Percentiles rank a stretch among this genome's conserved stretches.
Conservation (phyloP, 2,113 vertebrate species). For the Nibea albiflora region DNA sequence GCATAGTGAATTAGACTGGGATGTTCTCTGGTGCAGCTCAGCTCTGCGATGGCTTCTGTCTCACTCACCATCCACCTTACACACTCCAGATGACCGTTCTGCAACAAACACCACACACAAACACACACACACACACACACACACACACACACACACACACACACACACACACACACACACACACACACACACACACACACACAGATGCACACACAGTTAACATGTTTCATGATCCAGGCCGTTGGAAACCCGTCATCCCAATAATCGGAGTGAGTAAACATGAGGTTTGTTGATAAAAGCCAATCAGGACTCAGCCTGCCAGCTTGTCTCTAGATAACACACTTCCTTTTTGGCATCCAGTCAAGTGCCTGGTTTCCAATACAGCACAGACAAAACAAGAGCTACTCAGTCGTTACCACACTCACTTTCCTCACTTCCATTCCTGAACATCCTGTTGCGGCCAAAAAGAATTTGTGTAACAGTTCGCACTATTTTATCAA, state of each 20-base stretch:
- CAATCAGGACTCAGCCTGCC: constrained; percentile 41
- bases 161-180: constrained; percentile 61
- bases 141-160: constrained; percentile 15
- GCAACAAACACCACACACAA: constrained; percentile 58
- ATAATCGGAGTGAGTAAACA: constrained; percentile 44
- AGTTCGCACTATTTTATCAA: neutral
- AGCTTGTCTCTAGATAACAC: constrained; percentile 61
- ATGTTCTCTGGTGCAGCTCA: constrained; percentile 95
- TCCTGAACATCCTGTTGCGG: constrained; percentile 8
- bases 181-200: constrained; percentile 13
- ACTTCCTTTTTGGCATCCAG: constrained; percentile 70
- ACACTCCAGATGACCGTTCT: constrained; percentile 97
- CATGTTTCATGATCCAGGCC: constrained; percentile 13
- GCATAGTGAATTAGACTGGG: constrained; percentile 98
- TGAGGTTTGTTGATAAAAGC: constrained; percentile 36
- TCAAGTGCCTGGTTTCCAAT: constrained; percentile 46
- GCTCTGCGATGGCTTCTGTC: constrained; percentile 97
- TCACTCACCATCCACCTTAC: constrained; percentile 99
- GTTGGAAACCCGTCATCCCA: constrained; percentile 4
- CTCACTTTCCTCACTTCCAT: constrained; percentile 13
- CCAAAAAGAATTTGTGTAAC: neutral
- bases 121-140: constrained; percentile 6
- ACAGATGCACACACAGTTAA: neutral
- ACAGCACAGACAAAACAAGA: neutral
- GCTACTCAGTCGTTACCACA: neutral